Conservation (phyloP, 2,113 vertebrate species). For the Ceyx margarethae region DNA sequence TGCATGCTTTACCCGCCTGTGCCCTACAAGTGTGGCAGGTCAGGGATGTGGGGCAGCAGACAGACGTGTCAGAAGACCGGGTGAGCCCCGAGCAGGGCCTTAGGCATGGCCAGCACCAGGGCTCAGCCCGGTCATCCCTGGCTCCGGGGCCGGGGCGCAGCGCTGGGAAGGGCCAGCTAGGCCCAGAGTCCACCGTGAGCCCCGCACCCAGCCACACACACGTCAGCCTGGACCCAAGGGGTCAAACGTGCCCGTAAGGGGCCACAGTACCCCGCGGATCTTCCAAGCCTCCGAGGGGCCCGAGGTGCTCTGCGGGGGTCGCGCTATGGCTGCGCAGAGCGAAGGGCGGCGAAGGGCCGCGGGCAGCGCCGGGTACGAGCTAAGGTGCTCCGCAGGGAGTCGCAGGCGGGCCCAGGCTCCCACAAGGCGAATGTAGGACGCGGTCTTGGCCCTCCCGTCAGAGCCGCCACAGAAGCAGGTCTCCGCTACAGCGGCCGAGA, state of each 20-base stretch:
- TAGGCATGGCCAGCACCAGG: rapidly evolving
- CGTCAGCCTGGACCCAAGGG: not conserved
- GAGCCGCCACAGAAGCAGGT: not conserved
- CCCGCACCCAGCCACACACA: not conserved
- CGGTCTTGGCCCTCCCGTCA: not conserved
- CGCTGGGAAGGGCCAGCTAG: not conserved
- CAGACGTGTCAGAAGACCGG: rapidly evolving
- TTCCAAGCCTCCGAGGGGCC: not conserved
- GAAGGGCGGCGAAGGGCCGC: not conserved
- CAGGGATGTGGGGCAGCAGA: rapidly evolving
- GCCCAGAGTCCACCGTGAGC: not conserved
- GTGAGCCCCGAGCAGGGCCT: not conserved
- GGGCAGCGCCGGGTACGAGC: not conserved
- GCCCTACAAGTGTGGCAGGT: rapidly evolving
- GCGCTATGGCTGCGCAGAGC: not conserved
- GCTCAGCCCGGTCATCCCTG: not conserved
- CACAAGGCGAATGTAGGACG: not conserved
- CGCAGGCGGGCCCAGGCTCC: not conserved
- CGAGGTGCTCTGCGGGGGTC: not conserved
- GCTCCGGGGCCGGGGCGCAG: not conserved
- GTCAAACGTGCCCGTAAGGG: not conserved
- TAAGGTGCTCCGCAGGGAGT: not conserved
- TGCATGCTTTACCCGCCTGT: rapidly evolving
- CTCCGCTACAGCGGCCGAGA: not conserved
- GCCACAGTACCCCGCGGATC: not conserved